Base-by-base conservation (phyloP, 2,797 vertebrate species). In the Brachyrhaphis roseni region DNA sequence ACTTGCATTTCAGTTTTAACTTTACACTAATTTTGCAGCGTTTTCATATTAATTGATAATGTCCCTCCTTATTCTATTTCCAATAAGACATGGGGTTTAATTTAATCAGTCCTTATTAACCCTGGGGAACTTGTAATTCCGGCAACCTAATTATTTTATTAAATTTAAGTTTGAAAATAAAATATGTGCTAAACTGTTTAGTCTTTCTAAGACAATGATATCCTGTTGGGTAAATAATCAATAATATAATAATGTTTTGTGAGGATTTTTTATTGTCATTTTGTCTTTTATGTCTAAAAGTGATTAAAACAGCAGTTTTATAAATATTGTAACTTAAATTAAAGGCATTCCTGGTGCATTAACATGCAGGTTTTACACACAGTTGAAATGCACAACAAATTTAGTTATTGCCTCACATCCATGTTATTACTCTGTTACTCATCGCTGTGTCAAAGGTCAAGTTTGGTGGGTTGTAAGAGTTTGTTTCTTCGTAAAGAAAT, bases 401-500 rank as follows among this genome's bases (percentile, higher is more conserved):
- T 83, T 72, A 73, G 36, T 39, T 43, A 28, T 31, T 66, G 74
- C 16, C 57, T 70, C 43, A 74, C 45, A 75, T 43, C 20, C 2
- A 41, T 34, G 11, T 62, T 70, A 11, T 43, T 43, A 43, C 76
- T 68, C 81, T 82, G 75, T 73, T 46, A 74, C 49, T 53, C 79
- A 70, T 20, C 7, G 4, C n/a, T 41, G 46, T 11, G 26, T 45
- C 66, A 46, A 70, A 26, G 57, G n/a, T 34, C 20, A 78, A 86
- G 55, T 78, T 85, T 85, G 81, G 84, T 86, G 78, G 79, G 76
- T 79, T 80, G 79, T 41, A 80, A 78, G 82, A 80, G 72, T 79
- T 87, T 80, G 72, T 87, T 84, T 45, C 4, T 41, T 72, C 89
- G 90, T 90, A 90, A 86, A 89, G 41, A 88, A 92, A 85, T 92